A percentile compares a stretch with the other conserved stretches of the same genome.
Evolutionary conservation across 2,797 vertebrate species (phyloP).

Genomic region (Chrysocyon brachyurus): DNA sequence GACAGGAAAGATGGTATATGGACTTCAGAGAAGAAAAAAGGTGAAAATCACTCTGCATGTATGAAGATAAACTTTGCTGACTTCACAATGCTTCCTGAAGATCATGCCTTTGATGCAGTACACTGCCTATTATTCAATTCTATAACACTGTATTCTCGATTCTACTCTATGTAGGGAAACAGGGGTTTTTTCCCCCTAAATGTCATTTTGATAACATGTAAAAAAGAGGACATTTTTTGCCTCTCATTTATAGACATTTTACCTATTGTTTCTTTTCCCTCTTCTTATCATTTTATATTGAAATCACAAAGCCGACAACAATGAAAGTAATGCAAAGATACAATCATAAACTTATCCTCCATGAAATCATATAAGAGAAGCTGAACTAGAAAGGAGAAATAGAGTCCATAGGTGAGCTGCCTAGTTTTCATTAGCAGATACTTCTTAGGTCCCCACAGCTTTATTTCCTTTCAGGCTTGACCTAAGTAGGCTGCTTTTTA

Average conservation of each 20-base stretch:
- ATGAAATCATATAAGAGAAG: not conserved
- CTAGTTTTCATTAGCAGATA: constrained; percentile 11
- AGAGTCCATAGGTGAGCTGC: not conserved
- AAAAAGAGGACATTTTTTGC: not conserved
- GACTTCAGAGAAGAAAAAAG: not conserved
- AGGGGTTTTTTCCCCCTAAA: not conserved
- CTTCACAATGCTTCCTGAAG: not conserved
- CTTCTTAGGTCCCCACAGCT: not conserved
- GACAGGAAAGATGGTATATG: not conserved
- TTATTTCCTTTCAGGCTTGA: constrained; percentile 43
- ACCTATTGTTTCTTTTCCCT: constrained; percentile 8
- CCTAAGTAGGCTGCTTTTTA: not conserved
- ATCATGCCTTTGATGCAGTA: not conserved
- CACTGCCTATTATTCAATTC: not conserved
- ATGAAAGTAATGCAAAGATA: not conserved
- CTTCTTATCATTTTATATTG: not conserved
- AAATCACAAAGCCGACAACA: not conserved
- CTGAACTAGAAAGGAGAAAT: not conserved
- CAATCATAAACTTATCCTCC: not conserved
- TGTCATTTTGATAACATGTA: not conserved
- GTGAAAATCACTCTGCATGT: not conserved
- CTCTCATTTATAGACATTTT: constrained; percentile 8
- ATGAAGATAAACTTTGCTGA: not conserved
- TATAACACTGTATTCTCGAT: not conserved
- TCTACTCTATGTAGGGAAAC: not conserved